Evolutionary conservation across 1,140 invertebrate genomes (phyloP).

Genomic region (Lepidurus arcticus): DNA sequence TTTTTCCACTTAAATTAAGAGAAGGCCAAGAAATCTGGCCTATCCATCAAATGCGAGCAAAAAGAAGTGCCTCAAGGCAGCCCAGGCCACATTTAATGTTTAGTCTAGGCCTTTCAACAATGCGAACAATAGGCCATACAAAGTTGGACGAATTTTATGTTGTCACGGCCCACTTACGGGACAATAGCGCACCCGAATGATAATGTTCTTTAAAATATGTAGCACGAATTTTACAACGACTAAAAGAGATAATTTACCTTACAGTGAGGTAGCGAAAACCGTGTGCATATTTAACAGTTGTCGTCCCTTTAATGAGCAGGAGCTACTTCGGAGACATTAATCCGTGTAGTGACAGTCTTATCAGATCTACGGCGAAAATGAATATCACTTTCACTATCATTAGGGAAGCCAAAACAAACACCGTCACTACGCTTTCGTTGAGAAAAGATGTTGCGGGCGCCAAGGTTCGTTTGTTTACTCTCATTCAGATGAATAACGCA

Average conservation of each 20-base stretch:
- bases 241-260: too few species aligned
- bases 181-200: not conserved
- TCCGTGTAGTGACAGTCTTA: not conserved
- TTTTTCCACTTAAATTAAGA: too few species aligned
- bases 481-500: not conserved
- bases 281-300: too few species aligned
- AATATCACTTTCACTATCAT: not conserved
- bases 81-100: not conserved
- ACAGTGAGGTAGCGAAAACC: too few species aligned
- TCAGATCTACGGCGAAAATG: not conserved
- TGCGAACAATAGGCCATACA: conserved; percentile 4
- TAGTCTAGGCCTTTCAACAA: not conserved
- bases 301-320: not conserved
- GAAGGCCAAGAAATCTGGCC: too few species aligned
- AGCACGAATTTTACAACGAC: too few species aligned
- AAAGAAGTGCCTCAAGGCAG: not conserved
- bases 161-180: not conserved
- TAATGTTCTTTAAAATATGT: too few species aligned
- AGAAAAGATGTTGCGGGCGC: not conserved
- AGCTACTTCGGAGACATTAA: not conserved
- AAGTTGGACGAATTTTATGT: not conserved
- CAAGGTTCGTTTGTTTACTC: not conserved
- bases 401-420: conserved; percentile 14
- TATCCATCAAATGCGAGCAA: too few species aligned
- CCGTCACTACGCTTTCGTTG: not conserved